Base-by-base conservation (phyloP, 2,888 invertebrate species). In the Dione juno region DNA sequence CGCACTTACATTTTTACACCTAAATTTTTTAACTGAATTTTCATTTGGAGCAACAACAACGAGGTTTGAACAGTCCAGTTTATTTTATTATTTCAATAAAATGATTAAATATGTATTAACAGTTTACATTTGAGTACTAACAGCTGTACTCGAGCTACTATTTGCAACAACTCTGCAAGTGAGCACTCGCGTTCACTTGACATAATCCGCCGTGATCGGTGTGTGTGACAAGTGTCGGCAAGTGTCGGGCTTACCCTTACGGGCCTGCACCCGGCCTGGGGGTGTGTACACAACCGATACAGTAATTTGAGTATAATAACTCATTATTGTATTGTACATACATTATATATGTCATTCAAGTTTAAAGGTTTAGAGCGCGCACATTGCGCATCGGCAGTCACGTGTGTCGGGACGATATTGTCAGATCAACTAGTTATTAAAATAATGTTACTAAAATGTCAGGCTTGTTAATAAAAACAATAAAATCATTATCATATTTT, bases 261-360 rank as follows among this genome's bases (percentile, higher is more conserved):
- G 54, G n/a, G 35, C n/a, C n/a, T 54, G 35, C 14, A 19, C 11
- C 5, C 7, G 11, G 40, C 3, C 3, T 0, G n/a, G 43, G 59
- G 43, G n/a, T 61, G 61, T 81, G 79, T 81, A 78, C 71, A 71
- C 75, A 28, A 28, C 28, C 28, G 80, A 78, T 77, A 70, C 67
- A 76, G 52, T 72, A 79, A 80, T 78, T 77, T 77, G 73, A 59
- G 69, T 68, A 69, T 52, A 54, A 45, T 61, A 45, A 53, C 14
- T 28, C 28, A 5, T 28, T 3, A 28, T 28, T 28, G 28, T n/a
- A n/a, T n/a, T n/a, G n/a, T n/a, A n/a, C n/a, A n/a, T n/a, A 28
- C 28, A 28, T 28, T 5, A 28, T 28, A 28, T 28, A 28, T 28
- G 28, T 28, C 28, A 28, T 28, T 28, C 28, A 28, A 28, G 5